Evolutionary conservation across 1,140 invertebrate species (phyloP).

Genomic region (Trachymyrmex septentrionalis): DNA sequence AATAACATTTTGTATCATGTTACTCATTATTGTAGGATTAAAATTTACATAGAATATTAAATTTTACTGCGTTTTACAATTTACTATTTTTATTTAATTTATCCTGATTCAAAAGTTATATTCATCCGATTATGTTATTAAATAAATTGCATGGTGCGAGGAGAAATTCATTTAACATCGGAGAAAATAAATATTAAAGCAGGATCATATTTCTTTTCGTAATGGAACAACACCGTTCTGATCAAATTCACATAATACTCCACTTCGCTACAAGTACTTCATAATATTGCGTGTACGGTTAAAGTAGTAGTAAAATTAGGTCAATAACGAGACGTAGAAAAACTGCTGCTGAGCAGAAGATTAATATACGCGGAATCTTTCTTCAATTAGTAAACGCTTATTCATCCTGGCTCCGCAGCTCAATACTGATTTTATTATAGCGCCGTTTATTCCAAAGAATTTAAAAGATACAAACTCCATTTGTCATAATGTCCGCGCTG

Average conservation of each 20-base stretch:
- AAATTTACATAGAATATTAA: conserved; percentile 57
- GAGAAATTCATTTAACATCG: conserved; percentile 51
- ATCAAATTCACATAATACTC: conserved; percentile 37
- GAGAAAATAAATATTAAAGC: conserved; percentile 60
- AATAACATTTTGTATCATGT: conserved; percentile 49
- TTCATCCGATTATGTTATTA: conserved; percentile 58
- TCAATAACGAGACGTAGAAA: conserved; percentile 46
- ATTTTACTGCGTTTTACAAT: conserved; percentile 56
- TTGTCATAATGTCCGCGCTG: conserved; percentile 63
- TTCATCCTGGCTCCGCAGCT: neutral
- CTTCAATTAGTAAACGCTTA: conserved; percentile 73
- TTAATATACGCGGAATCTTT: conserved; percentile 65
- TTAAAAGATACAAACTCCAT: conserved; percentile 74
- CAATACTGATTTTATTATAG: conserved; percentile 69
- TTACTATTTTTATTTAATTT: conserved; percentile 54
- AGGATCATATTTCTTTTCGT: conserved; percentile 56
- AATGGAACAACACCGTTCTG: conserved; percentile 50
- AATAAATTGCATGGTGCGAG: conserved; percentile 52
- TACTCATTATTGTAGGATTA: conserved; percentile 51
- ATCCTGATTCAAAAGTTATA: conserved; percentile 38
- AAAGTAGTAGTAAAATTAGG: conserved; percentile 36
- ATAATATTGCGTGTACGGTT: conserved; percentile 25
- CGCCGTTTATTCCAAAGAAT: conserved; percentile 65
- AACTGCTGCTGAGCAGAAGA: conserved; percentile 40
- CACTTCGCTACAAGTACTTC: neutral